phyloP scores from a whole-genome alignment of 2,113 vertebrate genomes.

The Acrocephalus arundinaceus region DNA sequence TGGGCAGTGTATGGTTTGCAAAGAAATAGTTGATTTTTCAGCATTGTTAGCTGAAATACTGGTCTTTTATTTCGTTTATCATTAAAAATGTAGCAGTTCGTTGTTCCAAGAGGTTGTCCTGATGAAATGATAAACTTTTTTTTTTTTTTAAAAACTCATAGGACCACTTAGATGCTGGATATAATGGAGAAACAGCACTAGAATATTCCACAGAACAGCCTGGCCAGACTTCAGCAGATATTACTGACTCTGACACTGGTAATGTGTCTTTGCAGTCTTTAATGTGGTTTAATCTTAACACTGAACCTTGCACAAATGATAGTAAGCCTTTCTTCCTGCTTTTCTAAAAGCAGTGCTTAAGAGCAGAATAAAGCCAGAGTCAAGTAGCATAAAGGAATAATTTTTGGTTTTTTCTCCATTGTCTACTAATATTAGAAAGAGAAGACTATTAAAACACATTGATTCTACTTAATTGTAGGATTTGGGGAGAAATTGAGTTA shows the following conservation, averaged over 20 bases:
- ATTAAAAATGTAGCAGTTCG: background rate
- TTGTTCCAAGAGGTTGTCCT: background rate
- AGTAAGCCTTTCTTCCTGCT: background rate
- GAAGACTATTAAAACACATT: background rate
- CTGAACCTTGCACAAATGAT: background rate
- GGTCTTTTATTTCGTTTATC: background rate
- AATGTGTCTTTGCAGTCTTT: background rate
- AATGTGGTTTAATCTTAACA: background rate
- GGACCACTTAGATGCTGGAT: background rate
- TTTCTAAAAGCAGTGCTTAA: background rate
- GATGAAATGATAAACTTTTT: background rate
- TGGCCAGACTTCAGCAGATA: background rate
- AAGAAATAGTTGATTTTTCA: background rate
- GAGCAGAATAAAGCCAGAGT: background rate
- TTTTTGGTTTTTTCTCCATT: background rate
- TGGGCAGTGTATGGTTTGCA: background rate
- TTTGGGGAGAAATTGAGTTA: background rate
- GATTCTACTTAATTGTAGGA: background rate
- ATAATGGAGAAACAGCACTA: background rate
- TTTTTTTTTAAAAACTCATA: background rate
- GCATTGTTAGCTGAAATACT: background rate
- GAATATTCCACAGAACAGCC: slow-evolving; percentile 1
- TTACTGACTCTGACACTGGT: slow-evolving; percentile 8
- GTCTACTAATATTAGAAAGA: background rate
- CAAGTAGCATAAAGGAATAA: background rate